These are phyloP conservation scores for Ptychoptera albimana DNA, from an alignment of 2,888 invertebrate genomes.

Conservation along the genomic window DNA sequence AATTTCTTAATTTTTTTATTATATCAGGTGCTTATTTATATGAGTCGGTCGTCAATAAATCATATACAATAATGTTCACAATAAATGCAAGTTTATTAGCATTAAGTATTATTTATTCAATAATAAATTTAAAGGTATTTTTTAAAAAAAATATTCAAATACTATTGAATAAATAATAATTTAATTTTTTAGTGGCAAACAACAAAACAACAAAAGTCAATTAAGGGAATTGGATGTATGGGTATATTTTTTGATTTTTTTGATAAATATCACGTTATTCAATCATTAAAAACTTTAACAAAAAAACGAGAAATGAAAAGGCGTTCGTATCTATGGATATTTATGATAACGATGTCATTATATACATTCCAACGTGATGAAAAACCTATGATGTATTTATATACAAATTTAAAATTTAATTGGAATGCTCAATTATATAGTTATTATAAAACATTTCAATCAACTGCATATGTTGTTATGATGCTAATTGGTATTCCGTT, in stretches of 20 bases:
- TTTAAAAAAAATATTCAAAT: too few relatives aligned
- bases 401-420: constrained; percentile 51
- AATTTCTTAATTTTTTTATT: not conserved
- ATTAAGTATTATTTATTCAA: constrained; percentile 45
- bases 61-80: constrained; percentile 56
- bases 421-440: constrained; percentile 58
- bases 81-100: constrained; percentile 48
- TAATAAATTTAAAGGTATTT: constrained; percentile 38
- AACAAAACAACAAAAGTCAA: constrained; percentile 40
- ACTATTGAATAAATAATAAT: not conserved
- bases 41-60: constrained; percentile 39
- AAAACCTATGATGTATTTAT: constrained; percentile 55
- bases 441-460: constrained; percentile 56
- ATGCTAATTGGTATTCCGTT: constrained; percentile 55
- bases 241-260: constrained; percentile 55
- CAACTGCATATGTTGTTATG: constrained; percentile 50
- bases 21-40: constrained; percentile 49
- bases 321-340: constrained; percentile 45
- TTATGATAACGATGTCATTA: constrained; percentile 58
- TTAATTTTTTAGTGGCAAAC: constrained; percentile 42
- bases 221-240: constrained; percentile 38
- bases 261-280: constrained; percentile 46
- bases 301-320: constrained; percentile 40
- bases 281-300: constrained; percentile 43
- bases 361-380: constrained; percentile 78